Base-by-base conservation (phyloP, 2,797 vertebrate genomes). In the Morelia viridis region DNA sequence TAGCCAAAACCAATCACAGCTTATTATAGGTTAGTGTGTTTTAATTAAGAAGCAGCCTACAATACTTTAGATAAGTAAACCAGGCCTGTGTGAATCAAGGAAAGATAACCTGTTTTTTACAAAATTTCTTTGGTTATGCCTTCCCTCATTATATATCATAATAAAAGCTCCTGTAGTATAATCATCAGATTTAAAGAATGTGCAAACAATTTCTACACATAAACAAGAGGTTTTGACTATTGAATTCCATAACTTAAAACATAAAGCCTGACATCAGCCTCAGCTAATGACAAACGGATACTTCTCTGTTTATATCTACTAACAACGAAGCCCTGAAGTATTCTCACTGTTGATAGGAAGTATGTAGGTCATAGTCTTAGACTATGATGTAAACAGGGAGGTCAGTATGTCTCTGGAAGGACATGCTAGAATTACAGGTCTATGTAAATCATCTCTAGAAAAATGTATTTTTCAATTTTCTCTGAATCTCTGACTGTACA, bases 401-500 rank as follows among this genome's bases (percentile, higher is more conserved):
- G 1, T 5, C 6, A 56, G 57, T 58, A 41, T 0, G 41, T 80
- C 5, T 8, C 9, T 60, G 57, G 28, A 57, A 68, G 60, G 57
- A 17, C 62, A 64, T 31, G 46, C 86, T 41, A 11, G 5, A 50
- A 56, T 80, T 56, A 68, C 57, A 89, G 56, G 46, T 41, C 19
- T 2, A 84, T n/a, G 10, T 41, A 84, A 90, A 85, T 84, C 7
- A 50, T 89, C 10, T 87, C 28, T 58, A 58, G 31, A 53, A 91
- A 91, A 89, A n/a, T 9, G 58, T 90, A 35, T 41, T 87, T 11
- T 58, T 57, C 24, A 22, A 8, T 83, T 61, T 60, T 46, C 5
- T 65, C 35, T n/a, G 65, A 1, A 26, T 87, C 46, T 65, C 68
- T 92, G 50, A 91, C 94, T 86, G 6, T 83, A 93, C 85, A 94